Base-by-base conservation (phyloP, 2,888 invertebrate genomes). In the Heliconius sara region DNA sequence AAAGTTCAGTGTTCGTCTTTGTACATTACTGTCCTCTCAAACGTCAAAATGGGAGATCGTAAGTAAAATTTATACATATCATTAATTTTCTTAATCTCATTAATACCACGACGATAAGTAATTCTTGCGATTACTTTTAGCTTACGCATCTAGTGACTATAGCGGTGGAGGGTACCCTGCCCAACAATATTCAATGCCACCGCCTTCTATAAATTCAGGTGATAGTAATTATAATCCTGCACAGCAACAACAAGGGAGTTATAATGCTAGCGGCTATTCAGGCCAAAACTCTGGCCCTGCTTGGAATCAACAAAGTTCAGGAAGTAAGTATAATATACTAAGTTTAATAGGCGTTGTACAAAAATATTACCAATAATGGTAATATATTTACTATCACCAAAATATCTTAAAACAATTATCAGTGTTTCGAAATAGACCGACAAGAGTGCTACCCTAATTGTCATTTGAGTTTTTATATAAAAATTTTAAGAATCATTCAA, bases 101-200 rank as follows among this genome's bases (percentile, higher is more conserved):
- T 25, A 79, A 70, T 74, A 52, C 27, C 67, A 47, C 57, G 60
- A 43, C 68, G 43, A 74, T 74, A 60, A 75, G 34, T 47, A 71
- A 52, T 68, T 57, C 30, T 77, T 76, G 65, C 34, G 81, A 73
- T 81, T 80, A 79, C 79, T 87, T 89, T 79, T 84, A 92, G 92
- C 91, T 78, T 92, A 91, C 86, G 89, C 88, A 52, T 90, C 93
- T 80, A 91, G 94, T 66, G 94, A 94, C 89, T 91, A 95, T 85
- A 89, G 91, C 82, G 89, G 92, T 78, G 89, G 92, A 80, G 92
- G 94, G 78, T 93, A 94, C 86, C 90, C 93, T 57, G 90, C 92
- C 83, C 92, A 93, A 87, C 92, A 93, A 87, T 93, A 95, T 90
- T 91, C 95, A 77, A 91, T 95, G 87, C 93, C 95, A 83, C 93